Conservation (phyloP, 2,888 invertebrate genomes). For the Steinernema scapterisci region DNA sequence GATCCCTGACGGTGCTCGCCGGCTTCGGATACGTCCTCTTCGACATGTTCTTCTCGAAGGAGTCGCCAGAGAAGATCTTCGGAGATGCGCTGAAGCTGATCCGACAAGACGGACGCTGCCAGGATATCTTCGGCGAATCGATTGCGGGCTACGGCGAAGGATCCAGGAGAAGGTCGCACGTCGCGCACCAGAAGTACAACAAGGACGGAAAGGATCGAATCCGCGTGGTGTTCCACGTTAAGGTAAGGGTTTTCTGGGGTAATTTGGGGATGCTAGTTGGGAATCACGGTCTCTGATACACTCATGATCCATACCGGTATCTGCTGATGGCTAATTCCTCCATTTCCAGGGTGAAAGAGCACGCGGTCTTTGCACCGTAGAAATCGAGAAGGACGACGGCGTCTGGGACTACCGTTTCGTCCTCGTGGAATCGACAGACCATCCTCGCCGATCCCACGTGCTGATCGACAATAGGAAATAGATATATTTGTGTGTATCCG, state of each 20-base stretch:
- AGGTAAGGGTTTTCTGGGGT: slow-evolving; percentile 44
- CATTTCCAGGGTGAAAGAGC: slow-evolving; percentile 50
- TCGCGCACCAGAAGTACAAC: slow-evolving; percentile 54
- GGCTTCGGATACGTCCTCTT: slow-evolving; percentile 56
- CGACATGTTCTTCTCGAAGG: slow-evolving; percentile 56
- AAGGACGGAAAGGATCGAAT: slow-evolving; percentile 62
- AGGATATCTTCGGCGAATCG: slow-evolving; percentile 56
- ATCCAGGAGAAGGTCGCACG: slow-evolving; percentile 39
- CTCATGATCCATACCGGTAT: too few relatives aligned
- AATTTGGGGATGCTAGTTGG: too few relatives aligned
- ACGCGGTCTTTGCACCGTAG: slow-evolving; percentile 59
- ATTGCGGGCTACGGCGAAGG: slow-evolving; percentile 51
- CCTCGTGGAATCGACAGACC: slow-evolving; percentile 54
- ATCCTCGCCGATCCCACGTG: slow-evolving; percentile 52
- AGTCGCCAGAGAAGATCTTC: slow-evolving; percentile 60
- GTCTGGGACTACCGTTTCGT: slow-evolving; percentile 54
- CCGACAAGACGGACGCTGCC: slow-evolving; percentile 55
- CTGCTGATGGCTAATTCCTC: neutral
- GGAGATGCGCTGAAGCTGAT: slow-evolving; percentile 54
- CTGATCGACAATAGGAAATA: slow-evolving; percentile 59
- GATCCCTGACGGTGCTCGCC: slow-evolving; percentile 54
- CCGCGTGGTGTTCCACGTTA: slow-evolving; percentile 61
- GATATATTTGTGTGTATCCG: too few relatives aligned
- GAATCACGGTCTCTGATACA: too few relatives aligned
- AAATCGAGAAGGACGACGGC: slow-evolving; percentile 60